phyloP scores from a whole-genome alignment of 2,888 invertebrate species.

The Melikaiella ostensackeni region DNA sequence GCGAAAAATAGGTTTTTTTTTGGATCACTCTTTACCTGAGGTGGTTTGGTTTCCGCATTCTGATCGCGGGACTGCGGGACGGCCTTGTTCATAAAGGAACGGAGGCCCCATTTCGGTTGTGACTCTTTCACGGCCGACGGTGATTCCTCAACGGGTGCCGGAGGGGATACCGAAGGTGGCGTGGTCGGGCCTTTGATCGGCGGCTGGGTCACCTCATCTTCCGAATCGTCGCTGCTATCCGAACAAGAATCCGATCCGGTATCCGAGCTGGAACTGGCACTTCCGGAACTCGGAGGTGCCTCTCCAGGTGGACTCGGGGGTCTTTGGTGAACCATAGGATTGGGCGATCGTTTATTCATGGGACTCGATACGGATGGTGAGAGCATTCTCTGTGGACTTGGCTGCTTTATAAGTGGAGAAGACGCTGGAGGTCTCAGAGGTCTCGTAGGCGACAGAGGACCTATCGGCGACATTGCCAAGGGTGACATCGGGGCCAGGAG shows the following conservation, averaged over 20 bases:
- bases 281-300: constrained; percentile 78
- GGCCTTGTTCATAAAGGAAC: constrained; percentile 72
- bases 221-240: constrained; percentile 80
- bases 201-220: constrained; percentile 72
- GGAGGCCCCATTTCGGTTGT: constrained; percentile 75
- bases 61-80: constrained; percentile 66
- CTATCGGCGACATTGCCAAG: constrained; percentile 69
- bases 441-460: constrained; percentile 65
- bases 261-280: constrained; percentile 82
- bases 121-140: constrained; percentile 77
- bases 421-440: constrained; percentile 61
- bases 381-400: constrained; percentile 37
- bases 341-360: constrained; percentile 54
- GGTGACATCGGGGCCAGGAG: constrained; percentile 79
- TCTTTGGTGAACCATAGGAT: constrained; percentile 60
- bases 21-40: constrained; percentile 63
- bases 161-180: constrained; percentile 69
- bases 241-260: constrained; percentile 82
- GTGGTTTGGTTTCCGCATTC: constrained; percentile 63
- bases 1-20: no score
- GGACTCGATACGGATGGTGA: constrained; percentile 46
- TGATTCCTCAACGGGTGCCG: constrained; percentile 64
- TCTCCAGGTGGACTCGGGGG: constrained; percentile 77
- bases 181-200: constrained; percentile 74
- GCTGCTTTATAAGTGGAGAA: constrained; percentile 45